Evolutionary conservation across 2,113 vertebrate species (phyloP).

Genomic region (Saguinus imperator): DNA sequence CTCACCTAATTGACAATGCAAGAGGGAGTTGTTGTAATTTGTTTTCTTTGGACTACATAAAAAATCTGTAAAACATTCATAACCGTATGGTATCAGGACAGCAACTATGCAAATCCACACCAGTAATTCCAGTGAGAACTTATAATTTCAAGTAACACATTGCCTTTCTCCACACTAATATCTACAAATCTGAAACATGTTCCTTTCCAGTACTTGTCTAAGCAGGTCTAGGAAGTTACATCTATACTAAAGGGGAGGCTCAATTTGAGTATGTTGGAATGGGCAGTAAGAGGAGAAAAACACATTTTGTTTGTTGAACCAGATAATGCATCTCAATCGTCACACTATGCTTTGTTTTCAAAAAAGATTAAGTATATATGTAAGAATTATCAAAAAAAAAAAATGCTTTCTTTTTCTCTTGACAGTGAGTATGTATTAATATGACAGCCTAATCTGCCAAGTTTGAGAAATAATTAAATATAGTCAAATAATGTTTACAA

Average conservation of each 20-base stretch:
- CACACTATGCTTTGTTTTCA: neutral
- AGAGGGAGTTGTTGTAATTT: conserved; percentile 52
- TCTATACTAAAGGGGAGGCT: neutral
- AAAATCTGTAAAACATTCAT: conserved; percentile 70
- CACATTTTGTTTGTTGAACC: neutral
- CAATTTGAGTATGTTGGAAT: neutral
- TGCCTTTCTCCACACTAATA: conserved; percentile 1
- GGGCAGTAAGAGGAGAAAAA: neutral
- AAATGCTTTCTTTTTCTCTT: neutral
- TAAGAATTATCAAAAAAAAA: conserved; percentile 42
- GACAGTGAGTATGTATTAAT: neutral
- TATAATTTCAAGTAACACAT: neutral
- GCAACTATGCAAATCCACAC: neutral
- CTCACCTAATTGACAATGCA: conserved; percentile 62
- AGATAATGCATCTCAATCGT: neutral
- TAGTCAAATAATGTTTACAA: neutral
- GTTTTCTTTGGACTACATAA: conserved; percentile 71
- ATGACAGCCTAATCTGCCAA: neutral
- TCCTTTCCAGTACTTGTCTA: neutral
- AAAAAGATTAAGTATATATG: neutral
- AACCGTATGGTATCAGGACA: neutral
- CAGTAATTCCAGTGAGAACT: conserved; percentile 24
- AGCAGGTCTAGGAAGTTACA: conserved; percentile 1
- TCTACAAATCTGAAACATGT: neutral
- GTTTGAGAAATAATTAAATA: conserved; percentile 35